Evolutionary conservation across 2,888 invertebrate species (phyloP).

Genomic region (Trissoscelio sp.): DNA sequence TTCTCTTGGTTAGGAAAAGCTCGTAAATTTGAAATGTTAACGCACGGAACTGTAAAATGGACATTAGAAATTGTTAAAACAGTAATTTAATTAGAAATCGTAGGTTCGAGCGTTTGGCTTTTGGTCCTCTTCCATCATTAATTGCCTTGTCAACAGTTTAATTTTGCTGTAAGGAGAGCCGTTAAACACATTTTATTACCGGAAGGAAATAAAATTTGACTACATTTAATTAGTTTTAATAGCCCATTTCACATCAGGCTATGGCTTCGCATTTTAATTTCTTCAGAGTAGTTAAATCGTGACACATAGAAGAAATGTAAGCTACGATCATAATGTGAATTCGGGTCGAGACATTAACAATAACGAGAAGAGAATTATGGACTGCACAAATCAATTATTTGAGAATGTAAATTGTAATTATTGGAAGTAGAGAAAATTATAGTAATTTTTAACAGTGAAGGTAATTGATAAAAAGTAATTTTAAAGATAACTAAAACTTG

Average conservation of each 20-base stretch:
- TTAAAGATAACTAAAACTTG: no score
- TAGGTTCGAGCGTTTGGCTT: constrained; percentile 7
- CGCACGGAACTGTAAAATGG: constrained; percentile 1
- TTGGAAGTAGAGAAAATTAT: no score
- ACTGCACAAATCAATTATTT: no score
- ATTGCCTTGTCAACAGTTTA: constrained; percentile 24
- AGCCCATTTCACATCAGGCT: constrained; percentile 28
- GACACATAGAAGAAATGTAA: constrained; percentile 16
- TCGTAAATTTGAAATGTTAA: not conserved
- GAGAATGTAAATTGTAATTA: no score
- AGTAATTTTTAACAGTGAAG: no score
- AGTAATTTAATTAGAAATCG: constrained; percentile 33
- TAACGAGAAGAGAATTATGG: not conserved
- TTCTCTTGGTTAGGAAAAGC: not conserved
- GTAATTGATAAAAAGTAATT: no score
- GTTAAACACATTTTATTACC: constrained; percentile 33
- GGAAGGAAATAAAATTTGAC: constrained; percentile 55
- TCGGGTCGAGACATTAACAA: not conserved
- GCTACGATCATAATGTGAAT: not conserved
- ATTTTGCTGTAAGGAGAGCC: constrained; percentile 13
- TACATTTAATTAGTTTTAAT: constrained; percentile 46
- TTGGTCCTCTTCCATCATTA: constrained; percentile 22
- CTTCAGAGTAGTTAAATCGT: not conserved
- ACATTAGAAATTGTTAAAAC: constrained; percentile 15
- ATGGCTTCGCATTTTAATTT: constrained; percentile 28